Evolutionary conservation across 2,797 vertebrate species (phyloP).

Genomic region (Enteromius paludinosus): DNA sequence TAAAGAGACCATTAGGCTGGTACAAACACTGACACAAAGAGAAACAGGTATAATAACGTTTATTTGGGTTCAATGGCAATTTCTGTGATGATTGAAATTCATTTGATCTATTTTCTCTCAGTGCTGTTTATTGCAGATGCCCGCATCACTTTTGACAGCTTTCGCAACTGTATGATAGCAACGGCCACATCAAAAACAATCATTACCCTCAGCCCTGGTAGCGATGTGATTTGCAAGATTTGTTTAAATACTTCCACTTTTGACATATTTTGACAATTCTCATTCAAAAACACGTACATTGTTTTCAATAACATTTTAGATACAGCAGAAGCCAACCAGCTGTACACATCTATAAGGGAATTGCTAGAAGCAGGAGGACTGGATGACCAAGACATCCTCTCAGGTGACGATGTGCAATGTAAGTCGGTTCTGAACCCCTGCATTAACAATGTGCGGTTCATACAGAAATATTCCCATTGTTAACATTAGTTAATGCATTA

Average conservation of each 20-base stretch:
- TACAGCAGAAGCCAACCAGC: conserved; percentile 87
- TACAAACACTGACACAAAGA: conserved; percentile 86
- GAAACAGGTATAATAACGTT: conserved; percentile 85
- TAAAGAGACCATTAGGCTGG: conserved; percentile 89
- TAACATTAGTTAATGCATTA: conserved; percentile 2
- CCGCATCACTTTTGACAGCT: conserved; percentile 93
- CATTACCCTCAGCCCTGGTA: conserved; percentile 95
- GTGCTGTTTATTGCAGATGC: conserved; percentile 94
- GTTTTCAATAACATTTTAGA: conserved; percentile 72
- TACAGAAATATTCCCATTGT: neutral
- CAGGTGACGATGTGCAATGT: conserved; percentile 83
- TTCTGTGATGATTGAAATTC: neutral
- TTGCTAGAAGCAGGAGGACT: conserved; percentile 77
- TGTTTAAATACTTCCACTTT: neutral
- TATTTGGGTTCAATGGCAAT: conserved; percentile 37
- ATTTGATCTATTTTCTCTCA: conserved; percentile 62
- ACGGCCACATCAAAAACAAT: conserved; percentile 92
- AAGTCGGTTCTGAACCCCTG: conserved; percentile 63
- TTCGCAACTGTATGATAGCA: conserved; percentile 90
- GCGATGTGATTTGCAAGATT: conserved; percentile 55
- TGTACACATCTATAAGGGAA: conserved; percentile 87
- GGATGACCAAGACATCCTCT: conserved; percentile 77
- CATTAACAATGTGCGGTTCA: conserved; percentile 7
- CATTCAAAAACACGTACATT: neutral
- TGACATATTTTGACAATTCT: neutral